Base-by-base conservation (phyloP, 1,140 invertebrate species). In the Euglossa dilemma region DNA sequence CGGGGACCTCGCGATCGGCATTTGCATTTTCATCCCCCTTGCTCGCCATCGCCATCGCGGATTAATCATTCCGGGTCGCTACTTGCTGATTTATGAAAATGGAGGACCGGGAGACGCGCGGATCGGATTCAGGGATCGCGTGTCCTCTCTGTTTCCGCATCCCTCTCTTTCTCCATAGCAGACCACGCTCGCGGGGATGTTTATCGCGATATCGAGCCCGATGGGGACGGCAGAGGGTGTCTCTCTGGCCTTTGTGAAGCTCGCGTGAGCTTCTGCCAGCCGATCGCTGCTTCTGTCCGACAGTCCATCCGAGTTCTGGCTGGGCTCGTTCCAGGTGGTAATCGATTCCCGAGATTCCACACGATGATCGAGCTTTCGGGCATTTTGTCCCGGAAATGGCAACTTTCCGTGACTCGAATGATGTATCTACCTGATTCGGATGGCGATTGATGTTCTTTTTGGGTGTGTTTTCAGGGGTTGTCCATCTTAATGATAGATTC, bases 1-100 rank as follows among this genome's bases (percentile, higher is more conserved):
- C 74, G n/a, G 74, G 75, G 76, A 80, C 76, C 61, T 16, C 12
- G 54, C 25, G 76, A 72, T 72, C 50, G 69, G 69, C 1, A 64
- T 80, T 84, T 80, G 80, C 59, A 67, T 80, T 84, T 71, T 72
- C 72, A 63, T 69, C 69, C 72, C 54, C 56, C 71, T 23, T 9
- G 36, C 56, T 64, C 47, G 20, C 28, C 61, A 52, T 52, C 25
- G 50, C 25, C 45, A 57, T 50, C 74, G 74, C 63, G 74, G 82
- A 80, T 84, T 84, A 84, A 84, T 84, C 82, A 84, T 80, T 79
- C 77, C 82, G 82, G 77, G 47, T 80, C 77, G 82, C 76, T 84
- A 83, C 81, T 71, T 28, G 74, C 74, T 83, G 81, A 83, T 78
- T 84, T 84, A 79, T 84, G 82, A 79, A 84, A 84, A 84, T 72